Evolutionary conservation across 2,797 vertebrate genomes (phyloP).

Genomic region (Brotula barbata): DNA sequence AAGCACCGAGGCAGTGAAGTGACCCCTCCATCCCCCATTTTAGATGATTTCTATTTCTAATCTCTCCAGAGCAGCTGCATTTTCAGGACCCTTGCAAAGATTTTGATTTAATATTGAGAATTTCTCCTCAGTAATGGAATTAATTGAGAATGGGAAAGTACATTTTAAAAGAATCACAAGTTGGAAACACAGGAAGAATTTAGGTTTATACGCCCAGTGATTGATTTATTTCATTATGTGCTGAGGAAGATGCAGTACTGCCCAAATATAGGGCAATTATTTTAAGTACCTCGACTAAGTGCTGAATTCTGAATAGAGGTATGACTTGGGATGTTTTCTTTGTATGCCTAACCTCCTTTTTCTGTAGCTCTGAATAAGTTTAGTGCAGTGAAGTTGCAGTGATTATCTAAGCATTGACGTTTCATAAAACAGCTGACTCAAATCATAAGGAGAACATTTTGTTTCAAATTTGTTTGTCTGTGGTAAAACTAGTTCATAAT

Average conservation of each 20-base stretch:
- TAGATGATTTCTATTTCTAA: slow-evolving; percentile 76
- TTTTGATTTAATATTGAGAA: slow-evolving; percentile 71
- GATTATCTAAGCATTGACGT: slow-evolving; percentile 41
- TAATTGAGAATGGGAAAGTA: background rate
- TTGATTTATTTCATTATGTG: slow-evolving; percentile 70
- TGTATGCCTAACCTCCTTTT: slow-evolving; percentile 53
- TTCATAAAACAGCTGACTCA: slow-evolving; percentile 37
- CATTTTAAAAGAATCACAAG: slow-evolving; percentile 3
- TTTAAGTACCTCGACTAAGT: slow-evolving; percentile 69
- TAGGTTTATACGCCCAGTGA: slow-evolving; percentile 49
- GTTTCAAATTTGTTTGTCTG: slow-evolving; percentile 4
- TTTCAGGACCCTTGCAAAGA: slow-evolving; percentile 70
- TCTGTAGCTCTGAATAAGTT: slow-evolving; percentile 34
- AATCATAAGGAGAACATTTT: slow-evolving; percentile 28
- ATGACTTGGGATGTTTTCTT: slow-evolving; percentile 58
- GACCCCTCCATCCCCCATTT: slow-evolving; percentile 56
- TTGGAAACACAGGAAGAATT: slow-evolving; percentile 30
- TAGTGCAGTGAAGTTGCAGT: slow-evolving; percentile 19
- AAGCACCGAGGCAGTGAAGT: slow-evolving; percentile 67
- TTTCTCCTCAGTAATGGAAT: slow-evolving; percentile 33
- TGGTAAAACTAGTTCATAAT: slow-evolving; percentile 32
- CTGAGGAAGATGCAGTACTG: slow-evolving; percentile 57
- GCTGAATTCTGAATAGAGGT: slow-evolving; percentile 60
- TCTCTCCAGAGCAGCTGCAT: slow-evolving; percentile 69
- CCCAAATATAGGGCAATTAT: slow-evolving; percentile 76